Evolutionary conservation across 2,888 invertebrate genomes (phyloP).

Genomic region (Philhelius pedissequus): DNA sequence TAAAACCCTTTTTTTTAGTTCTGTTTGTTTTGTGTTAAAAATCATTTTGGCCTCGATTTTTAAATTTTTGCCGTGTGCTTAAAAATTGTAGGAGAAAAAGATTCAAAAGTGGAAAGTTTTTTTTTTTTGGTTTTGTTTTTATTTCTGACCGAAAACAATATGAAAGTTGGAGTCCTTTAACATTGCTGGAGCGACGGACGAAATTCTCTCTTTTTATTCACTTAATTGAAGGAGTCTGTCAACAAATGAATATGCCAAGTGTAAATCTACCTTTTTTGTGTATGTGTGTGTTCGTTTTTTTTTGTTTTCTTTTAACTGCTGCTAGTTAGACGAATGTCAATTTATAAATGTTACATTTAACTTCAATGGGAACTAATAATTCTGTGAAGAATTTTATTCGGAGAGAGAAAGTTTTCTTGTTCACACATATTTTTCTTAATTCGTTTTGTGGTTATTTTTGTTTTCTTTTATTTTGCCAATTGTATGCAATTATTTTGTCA

Average conservation of each 20-base stretch:
- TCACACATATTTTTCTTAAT: not conserved
- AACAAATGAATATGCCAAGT: not conserved
- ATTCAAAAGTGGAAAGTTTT: conserved; percentile 20
- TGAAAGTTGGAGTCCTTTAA: not conserved
- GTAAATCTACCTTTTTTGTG: not conserved
- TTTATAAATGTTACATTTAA: not conserved
- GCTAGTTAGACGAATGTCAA: not conserved
- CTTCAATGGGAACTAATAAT: not conserved
- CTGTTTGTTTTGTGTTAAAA: conserved; percentile 33
- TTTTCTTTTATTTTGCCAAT: not conserved
- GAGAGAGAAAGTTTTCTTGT: not conserved
- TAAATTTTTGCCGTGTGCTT: conserved; percentile 1
- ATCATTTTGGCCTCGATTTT: conserved; percentile 66
- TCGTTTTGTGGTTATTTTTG: not conserved
- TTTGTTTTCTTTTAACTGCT: not conserved
- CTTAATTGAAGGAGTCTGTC: not conserved
- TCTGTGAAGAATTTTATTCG: not conserved
- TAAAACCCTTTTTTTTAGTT: conserved; percentile 14
- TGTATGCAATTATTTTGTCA: not conserved
- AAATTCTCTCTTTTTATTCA: not conserved
- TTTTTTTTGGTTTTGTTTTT: not conserved
- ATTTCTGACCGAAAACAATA: not conserved
- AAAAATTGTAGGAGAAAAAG: not conserved
- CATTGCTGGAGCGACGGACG: not conserved
- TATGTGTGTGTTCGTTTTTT: too few relatives aligned